Evolutionary conservation across 2,888 invertebrate genomes (phyloP), one percentile per base, ranked within the genome.

Genomic region (Globia sparganii): DNA sequence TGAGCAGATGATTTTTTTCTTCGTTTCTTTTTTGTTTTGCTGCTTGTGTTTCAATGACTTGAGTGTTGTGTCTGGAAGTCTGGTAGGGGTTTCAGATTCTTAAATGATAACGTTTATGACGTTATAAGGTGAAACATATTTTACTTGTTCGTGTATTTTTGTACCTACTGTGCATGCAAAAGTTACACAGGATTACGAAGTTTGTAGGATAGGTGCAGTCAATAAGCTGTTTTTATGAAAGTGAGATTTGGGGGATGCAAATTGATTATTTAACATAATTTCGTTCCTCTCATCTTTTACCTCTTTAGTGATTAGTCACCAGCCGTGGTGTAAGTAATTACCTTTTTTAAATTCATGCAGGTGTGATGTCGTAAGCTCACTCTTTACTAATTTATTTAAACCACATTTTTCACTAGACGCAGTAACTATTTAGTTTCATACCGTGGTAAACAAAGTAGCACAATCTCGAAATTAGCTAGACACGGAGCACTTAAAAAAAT

Each of bases 401-500:
- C 15, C 53, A 66, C 53, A 69, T 65, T 72, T 78, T 75, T 70
- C 46, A 75, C 72, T 64, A 78, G 37, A 66, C 37, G 71, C 64
- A 66, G 73, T 71, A 66, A 74, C 59, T 76, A 75, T 67, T 75
- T 37, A 82, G 73, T 83, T 71, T 66, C 67, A 83, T 65, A 70
- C 68, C 64, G 65, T 66, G n/a, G 76, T 82, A 84, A 85, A 87
- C 80, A 87, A 83, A 75, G 75, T 76, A 81, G 78, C 79, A 81
- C 83, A 83, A 88, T 86, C 77, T 77, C 74, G 31, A 85, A 85
- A 87, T 85, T 86, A 87, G 78, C 80, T 77, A 85, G 84, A 83
- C 86, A 83, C 59, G 75, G 75, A 78, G 83, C 87, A 88, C 89
- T 90, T 89, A 90, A 88, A 87, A 89, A 90, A 90, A 91, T 90